These are phyloP conservation scores for Aspidapion aeneum DNA, from an alignment of 2,888 invertebrate species.

Conservation along the genomic window DNA sequence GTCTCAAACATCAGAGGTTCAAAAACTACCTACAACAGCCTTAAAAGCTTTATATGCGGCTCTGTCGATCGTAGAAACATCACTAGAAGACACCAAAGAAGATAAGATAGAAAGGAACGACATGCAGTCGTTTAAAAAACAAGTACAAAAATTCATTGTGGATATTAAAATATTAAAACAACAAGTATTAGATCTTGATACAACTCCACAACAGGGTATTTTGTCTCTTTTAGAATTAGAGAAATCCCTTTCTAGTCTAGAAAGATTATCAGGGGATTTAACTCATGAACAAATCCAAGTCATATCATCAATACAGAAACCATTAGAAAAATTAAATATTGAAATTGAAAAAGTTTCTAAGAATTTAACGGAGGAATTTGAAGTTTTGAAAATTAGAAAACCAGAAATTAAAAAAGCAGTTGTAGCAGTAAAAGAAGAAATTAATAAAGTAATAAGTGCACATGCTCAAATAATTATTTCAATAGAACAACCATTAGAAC, in stretches of 20 bases:
- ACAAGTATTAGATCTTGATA: slow-evolving; percentile 1
- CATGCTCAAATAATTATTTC: background rate
- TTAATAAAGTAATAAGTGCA: background rate
- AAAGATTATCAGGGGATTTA: slow-evolving; percentile 1
- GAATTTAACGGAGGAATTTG: background rate
- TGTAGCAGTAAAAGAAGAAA: background rate
- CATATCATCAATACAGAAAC: background rate
- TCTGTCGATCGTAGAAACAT: slow-evolving; percentile 12
- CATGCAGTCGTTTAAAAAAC: background rate
- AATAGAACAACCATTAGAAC: background rate
- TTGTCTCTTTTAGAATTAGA: slow-evolving; percentile 22
- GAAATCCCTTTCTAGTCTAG: slow-evolving; percentile 4
- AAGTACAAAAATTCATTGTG: background rate
- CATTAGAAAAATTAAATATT: background rate
- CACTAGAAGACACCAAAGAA: background rate
- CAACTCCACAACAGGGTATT: slow-evolving; percentile 19
- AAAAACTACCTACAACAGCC: slow-evolving; percentile 12
- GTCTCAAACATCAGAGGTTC: slow-evolving; percentile 8
- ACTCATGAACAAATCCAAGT: background rate
- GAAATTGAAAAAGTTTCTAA: background rate
- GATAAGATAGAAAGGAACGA: background rate
- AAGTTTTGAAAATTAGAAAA: background rate
- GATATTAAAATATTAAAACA: background rate
- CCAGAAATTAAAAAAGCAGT: background rate
- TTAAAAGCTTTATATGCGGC: slow-evolving; percentile 18